Evolutionary conservation across 2,797 vertebrate genomes (phyloP), one percentile per base, ranked within the genome.

Genomic region (Adelosebastes latens): DNA sequence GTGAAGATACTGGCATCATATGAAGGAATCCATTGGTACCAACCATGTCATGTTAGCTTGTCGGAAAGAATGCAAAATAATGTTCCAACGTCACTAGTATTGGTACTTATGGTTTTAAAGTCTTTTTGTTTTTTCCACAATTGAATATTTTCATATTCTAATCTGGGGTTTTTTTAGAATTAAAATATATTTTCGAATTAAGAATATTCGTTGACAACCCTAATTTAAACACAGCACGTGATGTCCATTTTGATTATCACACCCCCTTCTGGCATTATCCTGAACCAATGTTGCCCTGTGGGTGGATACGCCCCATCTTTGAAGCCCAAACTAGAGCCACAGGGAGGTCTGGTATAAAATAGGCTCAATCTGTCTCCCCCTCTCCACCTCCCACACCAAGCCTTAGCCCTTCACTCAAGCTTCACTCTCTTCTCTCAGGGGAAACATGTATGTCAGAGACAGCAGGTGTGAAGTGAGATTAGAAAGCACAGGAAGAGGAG

Each of bases 401-500:
- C 91, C 81, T 83, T 60, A 82, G 84, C 89, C 90, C 84, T 90
- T 90, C 92, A 88, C 89, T 92, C 88, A 89, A 89, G 84, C 88
- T 89, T 91, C 90, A 82, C 83, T 86, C 82, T 90, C 86, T 88
- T 64, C 91, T 93, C 93, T 92, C 91, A n/a, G 89, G 92, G 92
- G 91, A 93, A 92, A 91, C 92, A 88, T 90, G 90, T 88, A 89
- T 92, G 93, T 94, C 92, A 93, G 89, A 89, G 89, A 94, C 90
- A 92, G 95, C 94, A 94, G 94, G 92, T 94, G 93, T 93, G 92
- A 94, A 93, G 92, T 85, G 91, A 94, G 94, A 94, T 95, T 94
- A 95, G 88, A 91, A 92, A 90, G 82, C 87, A 87, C 72, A 88
- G 88, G 79, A 84, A 88, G 84, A 75, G 73, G 82, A 73, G 71